Percentiles rank a stretch among this genome's conserved stretches.
These are phyloP conservation scores for Drosophila tristis DNA, from an alignment of 1,140 invertebrate genomes.

Conservation along the genomic window DNA sequence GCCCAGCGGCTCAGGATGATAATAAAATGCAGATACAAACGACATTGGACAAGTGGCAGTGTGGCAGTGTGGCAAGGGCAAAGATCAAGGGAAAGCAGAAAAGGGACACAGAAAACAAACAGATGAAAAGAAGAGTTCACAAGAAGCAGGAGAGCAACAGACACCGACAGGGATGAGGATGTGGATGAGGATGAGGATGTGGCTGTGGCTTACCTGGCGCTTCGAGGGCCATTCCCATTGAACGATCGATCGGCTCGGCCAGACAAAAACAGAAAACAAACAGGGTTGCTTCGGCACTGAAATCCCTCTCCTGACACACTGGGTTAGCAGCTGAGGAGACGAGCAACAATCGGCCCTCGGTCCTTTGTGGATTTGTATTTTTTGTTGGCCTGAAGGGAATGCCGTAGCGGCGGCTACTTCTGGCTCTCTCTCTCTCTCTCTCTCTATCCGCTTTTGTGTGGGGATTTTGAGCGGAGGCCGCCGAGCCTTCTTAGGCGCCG, in stretches of 20 bases:
- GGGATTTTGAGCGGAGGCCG: conserved; percentile 12
- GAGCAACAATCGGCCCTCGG: not conserved
- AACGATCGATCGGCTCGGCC: conserved; percentile 50
- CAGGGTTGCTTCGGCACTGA: conserved; percentile 42
- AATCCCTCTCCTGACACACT: not conserved
- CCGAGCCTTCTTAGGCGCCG: conserved; percentile 35
- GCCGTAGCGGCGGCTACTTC: conserved; percentile 6
- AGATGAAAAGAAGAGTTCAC: conserved; percentile 35
- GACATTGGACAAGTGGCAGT: conserved; percentile 18
- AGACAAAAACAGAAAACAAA: conserved; percentile 37
- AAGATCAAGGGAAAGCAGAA: conserved; percentile 6
- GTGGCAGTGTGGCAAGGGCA: not conserved
- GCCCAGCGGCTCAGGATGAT: conserved; percentile 61
- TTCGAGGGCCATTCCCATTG: conserved; percentile 58
- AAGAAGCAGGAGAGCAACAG: conserved; percentile 20
- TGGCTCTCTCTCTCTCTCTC: not conserved
- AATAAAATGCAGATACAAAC: conserved; percentile 64
- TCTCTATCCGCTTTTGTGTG: conserved; percentile 7
- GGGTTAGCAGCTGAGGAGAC: conserved; percentile 42
- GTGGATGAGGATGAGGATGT: conserved; percentile 32
- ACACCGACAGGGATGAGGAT: conserved; percentile 2
- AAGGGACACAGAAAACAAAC: conserved; percentile 52
- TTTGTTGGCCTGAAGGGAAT: too few species aligned
- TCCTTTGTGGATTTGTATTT: not conserved
- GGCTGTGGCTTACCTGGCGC: conserved; percentile 77